These are phyloP conservation scores for Prionailurus bengalensis DNA, from an alignment of 2,113 vertebrate species.

Conservation along the genomic window DNA sequence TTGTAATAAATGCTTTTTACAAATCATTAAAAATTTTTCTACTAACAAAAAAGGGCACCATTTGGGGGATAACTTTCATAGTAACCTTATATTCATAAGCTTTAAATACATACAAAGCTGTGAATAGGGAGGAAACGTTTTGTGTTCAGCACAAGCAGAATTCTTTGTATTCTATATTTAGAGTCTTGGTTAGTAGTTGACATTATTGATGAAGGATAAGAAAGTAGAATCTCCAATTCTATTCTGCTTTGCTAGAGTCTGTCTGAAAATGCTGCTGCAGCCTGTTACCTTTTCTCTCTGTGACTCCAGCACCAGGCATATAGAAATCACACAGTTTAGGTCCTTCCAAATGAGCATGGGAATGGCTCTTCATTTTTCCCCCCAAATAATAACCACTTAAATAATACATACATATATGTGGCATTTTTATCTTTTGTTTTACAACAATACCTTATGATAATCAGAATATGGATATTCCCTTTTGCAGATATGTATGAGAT, in stretches of 20 bases:
- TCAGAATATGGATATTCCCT: neutral
- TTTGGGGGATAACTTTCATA: neutral
- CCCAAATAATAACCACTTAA: neutral
- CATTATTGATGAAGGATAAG: neutral
- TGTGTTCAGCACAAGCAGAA: slow-evolving; percentile 9
- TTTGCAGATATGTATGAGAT: neutral
- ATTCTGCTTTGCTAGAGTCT: neutral
- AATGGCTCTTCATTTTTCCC: neutral
- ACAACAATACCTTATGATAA: neutral
- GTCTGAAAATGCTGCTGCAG: neutral
- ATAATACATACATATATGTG: neutral
- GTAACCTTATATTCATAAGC: slow-evolving; percentile 12
- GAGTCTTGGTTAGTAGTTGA: neutral
- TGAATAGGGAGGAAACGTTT: neutral
- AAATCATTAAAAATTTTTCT: slow-evolving; percentile 41
- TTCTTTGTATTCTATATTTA: neutral
- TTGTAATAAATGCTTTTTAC: neutral
- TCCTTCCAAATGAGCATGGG: neutral
- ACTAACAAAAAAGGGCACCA: neutral
- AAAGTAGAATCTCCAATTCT: neutral
- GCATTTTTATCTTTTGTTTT: slow-evolving; percentile 39
- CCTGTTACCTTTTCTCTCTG: neutral
- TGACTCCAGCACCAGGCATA: neutral
- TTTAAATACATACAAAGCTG: neutral
- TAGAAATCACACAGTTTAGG: neutral